Conservation (phyloP, 2,797 vertebrate genomes). For the Melanotaenia parkinsoni region DNA sequence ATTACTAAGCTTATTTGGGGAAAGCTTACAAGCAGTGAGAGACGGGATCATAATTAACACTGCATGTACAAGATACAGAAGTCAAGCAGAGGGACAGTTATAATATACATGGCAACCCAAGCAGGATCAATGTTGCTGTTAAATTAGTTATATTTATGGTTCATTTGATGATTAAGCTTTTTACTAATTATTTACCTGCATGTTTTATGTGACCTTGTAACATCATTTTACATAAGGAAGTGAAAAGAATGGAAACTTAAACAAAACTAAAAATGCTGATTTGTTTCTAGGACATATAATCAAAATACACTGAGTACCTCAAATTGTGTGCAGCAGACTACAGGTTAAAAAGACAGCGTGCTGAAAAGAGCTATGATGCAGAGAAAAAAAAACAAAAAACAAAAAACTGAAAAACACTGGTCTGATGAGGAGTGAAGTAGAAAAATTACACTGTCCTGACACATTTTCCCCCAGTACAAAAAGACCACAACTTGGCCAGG, state of each 20-base stretch:
- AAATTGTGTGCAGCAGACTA: no score
- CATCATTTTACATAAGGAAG: neutral
- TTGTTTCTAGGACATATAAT: neutral
- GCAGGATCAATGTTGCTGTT: neutral
- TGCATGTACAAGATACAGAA: neutral
- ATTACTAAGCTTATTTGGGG: neutral
- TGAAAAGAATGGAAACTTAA: neutral
- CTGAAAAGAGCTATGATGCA: slow-evolving; percentile 39
- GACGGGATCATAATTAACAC: neutral
- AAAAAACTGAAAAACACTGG: slow-evolving; percentile 12
- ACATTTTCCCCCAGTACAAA: slow-evolving; percentile 38
- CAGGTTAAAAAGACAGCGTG: slow-evolving; percentile 3
- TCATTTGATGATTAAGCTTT: no score
- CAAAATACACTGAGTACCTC: no score
- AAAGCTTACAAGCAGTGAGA: neutral
- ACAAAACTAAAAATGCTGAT: no score
- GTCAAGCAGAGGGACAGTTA: neutral
- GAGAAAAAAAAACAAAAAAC: neutral
- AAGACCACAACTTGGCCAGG: slow-evolving; percentile 42
- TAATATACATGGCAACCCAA: neutral
- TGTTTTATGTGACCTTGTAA: neutral
- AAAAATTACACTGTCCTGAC: slow-evolving; percentile 36
- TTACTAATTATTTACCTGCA: neutral
- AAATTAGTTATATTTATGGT: neutral
- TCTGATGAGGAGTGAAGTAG: slow-evolving; percentile 30